Evolutionary conservation across 2,888 invertebrate species (phyloP).

Genomic region (Drosophila buzzatii): DNA sequence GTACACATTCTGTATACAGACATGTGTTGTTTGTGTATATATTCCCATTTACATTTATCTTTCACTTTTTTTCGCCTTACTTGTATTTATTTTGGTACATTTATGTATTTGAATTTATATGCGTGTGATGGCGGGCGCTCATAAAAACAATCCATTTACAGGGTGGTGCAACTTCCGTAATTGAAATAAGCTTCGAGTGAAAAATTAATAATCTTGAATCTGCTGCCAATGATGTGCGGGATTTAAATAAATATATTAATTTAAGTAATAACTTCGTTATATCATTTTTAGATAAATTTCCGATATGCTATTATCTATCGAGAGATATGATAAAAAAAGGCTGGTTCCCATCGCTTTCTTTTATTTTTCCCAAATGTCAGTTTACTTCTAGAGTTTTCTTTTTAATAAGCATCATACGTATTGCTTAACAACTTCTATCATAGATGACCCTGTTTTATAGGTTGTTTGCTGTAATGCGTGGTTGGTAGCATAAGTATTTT

Average conservation of each 20-base stretch:
- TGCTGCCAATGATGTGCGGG: conserved; percentile 25
- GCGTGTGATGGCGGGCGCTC: conserved; percentile 22
- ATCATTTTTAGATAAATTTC: neutral
- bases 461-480: conserved; percentile 20
- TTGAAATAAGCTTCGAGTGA: conserved; percentile 2
- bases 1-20: conserved; percentile 57
- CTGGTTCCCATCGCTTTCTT: neutral
- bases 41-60: conserved; percentile 72
- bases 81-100: conserved; percentile 77
- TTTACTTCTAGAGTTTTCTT: conserved; percentile 8
- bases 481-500: conserved; percentile 31
- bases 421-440: conserved; percentile 1
- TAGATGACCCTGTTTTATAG: conserved; percentile 31
- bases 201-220: conserved; percentile 9
- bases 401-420: neutral
- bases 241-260: neutral
- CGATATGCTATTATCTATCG: neutral
- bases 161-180: conserved; percentile 53
- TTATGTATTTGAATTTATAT: conserved; percentile 14
- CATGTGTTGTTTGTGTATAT: conserved; percentile 53
- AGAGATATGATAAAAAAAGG: neutral
- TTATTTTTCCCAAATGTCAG: neutral
- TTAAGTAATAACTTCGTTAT: neutral
- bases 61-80: conserved; percentile 70
- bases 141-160: conserved; percentile 73